phyloP scores from a whole-genome alignment of 2,797 vertebrate genomes.

The Lacerta bilineata region DNA sequence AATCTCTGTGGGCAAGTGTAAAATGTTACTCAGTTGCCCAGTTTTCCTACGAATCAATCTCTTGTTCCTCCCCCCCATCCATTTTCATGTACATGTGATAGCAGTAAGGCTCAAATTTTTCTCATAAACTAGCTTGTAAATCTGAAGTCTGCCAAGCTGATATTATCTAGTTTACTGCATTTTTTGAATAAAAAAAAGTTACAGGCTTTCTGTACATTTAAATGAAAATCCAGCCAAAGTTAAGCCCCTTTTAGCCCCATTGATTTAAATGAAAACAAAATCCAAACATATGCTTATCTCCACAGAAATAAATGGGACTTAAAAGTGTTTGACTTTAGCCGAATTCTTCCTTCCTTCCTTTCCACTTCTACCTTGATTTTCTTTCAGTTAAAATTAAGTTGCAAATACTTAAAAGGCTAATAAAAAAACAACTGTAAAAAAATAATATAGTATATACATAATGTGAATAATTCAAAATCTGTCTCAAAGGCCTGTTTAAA shows the following conservation, averaged over 20 bases:
- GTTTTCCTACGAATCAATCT: slow-evolving; percentile 28
- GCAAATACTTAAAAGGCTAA: not conserved
- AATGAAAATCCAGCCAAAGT: not conserved
- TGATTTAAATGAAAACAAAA: not conserved
- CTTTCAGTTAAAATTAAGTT: not conserved
- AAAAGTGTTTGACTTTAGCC: not conserved
- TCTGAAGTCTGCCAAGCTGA: slow-evolving; percentile 11
- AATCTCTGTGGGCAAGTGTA: slow-evolving; percentile 42
- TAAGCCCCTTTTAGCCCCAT: not conserved
- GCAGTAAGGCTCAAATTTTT: slow-evolving; percentile 19
- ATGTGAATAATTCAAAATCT: slow-evolving; percentile 1
- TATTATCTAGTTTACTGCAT: not conserved
- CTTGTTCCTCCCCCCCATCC: not conserved
- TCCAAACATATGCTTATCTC: not conserved
- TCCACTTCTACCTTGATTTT: not conserved
- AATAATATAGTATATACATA: not conserved
- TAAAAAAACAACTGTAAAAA: not conserved
- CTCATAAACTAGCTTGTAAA: slow-evolving; percentile 33
- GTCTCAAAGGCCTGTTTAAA: not conserved
- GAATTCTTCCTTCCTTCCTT: not conserved
- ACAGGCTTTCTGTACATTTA: not conserved
- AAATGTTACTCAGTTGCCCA: slow-evolving; percentile 50
- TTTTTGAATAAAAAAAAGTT: not conserved
- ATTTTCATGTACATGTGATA: not conserved
- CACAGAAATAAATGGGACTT: not conserved